Conservation (phyloP, 1,140 invertebrate genomes). For the Elysia chlorotica region DNA sequence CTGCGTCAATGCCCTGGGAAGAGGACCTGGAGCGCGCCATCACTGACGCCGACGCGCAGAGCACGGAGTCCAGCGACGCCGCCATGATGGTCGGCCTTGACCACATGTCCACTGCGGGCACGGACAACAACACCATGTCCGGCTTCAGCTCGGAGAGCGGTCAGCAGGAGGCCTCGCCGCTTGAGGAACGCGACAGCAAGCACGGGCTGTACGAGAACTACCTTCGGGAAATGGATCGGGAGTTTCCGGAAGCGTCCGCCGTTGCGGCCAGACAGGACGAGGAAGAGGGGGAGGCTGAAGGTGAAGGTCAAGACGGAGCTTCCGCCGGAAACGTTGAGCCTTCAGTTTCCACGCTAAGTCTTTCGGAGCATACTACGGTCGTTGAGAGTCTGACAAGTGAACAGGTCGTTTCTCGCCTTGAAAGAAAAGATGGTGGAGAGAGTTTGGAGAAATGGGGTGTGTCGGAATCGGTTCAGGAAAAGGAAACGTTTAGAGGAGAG, state of each 20-base stretch:
- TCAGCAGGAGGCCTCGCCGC: slow-evolving; percentile 1
- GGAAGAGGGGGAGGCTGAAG: neutral
- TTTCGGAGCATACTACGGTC: too few species aligned
- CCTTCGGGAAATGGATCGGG: slow-evolving; percentile 13
- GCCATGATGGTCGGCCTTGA: slow-evolving; percentile 27
- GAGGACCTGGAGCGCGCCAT: slow-evolving; percentile 19
- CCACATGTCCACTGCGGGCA: slow-evolving; percentile 20
- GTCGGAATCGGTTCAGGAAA: too few species aligned
- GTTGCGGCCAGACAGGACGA: too few species aligned
- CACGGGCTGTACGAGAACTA: slow-evolving; percentile 4
- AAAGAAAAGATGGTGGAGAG: too few species aligned
- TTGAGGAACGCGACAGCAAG: slow-evolving; percentile 16
- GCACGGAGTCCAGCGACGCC: slow-evolving; percentile 33
- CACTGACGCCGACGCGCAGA: slow-evolving; percentile 25
- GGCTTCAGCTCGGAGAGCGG: slow-evolving; percentile 35
- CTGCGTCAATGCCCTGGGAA: slow-evolving; percentile 17
- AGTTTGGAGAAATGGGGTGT: too few species aligned
- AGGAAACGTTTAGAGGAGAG: too few species aligned
- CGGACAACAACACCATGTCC: slow-evolving; percentile 34
- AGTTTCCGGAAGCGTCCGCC: too few species aligned
- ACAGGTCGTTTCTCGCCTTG: too few species aligned
- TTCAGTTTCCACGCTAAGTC: too few species aligned
- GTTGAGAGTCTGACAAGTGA: too few species aligned
- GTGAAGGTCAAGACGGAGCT: neutral
- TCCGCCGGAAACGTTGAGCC: neutral